Evolutionary conservation across 1,140 invertebrate genomes (phyloP).

Genomic region (Drosophila sturtevanti): DNA sequence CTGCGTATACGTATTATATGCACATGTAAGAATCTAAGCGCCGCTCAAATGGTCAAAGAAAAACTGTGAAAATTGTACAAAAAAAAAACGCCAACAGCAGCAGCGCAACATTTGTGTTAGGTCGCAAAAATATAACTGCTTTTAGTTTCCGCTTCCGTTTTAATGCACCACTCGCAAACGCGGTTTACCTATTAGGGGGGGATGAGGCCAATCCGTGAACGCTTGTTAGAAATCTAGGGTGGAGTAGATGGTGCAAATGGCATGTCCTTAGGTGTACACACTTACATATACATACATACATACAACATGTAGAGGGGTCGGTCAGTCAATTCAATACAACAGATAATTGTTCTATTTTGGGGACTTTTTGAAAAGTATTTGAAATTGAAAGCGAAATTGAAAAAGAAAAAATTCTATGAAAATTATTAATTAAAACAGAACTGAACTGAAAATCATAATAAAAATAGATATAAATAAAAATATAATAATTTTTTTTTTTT

Average conservation of each 20-base stretch:
- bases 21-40: conserved; percentile 43
- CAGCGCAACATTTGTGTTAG: conserved; percentile 51
- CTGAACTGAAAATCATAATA: no score
- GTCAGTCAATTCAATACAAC: background rate
- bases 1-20: background rate
- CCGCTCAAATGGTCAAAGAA: conserved; percentile 48
- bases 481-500: no score
- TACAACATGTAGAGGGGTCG: background rate
- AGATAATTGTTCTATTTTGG: background rate
- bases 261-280: background rate
- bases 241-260: background rate
- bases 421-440: no score
- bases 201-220: background rate
- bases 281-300: background rate
- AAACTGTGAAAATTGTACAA: conserved; percentile 34
- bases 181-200: conserved; percentile 26
- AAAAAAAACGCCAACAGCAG: conserved; percentile 22
- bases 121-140: conserved; percentile 74
- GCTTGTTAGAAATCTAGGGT: background rate
- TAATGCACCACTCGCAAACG: conserved; percentile 63
- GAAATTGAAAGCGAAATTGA: background rate
- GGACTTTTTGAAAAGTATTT: background rate
- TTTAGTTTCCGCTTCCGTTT: conserved; percentile 75
- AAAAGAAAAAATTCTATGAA: background rate
- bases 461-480: no score